Base-by-base conservation (phyloP, 2,113 vertebrate species). In the Vimba vimba region DNA sequence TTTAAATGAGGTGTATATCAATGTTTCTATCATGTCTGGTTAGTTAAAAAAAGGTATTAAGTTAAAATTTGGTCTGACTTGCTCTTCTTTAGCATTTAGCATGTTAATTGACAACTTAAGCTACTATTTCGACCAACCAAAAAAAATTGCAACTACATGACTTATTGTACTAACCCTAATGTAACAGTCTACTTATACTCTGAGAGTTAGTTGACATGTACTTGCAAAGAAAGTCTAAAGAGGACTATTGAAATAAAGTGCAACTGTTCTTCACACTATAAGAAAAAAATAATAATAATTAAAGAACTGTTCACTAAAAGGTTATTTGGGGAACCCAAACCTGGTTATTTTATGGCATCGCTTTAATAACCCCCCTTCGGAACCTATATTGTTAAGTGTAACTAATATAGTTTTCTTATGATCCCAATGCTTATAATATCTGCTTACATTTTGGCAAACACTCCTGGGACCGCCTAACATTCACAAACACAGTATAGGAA, bases 381-480 rank as follows among this genome's bases (percentile, higher is more conserved):
- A 52, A 5, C 4, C 50, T 55, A 19, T 50, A 12, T 47, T 43
- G 11, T 47, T 47, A 55, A 19, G 17, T 19, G 15, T 55, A 19
- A 55, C 4, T 55, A 55, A 55, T 52, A 52, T 15, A 52, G 50
- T 52, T 66, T 30, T 30, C 10, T 27, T 68, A 30, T 36, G 25
- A 68, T 68, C 15, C 66, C 30, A 33, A 27, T 25, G 10, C 33
- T 9, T 4, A 27, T 17, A 76, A 52, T 30, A n/a, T 2, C 47
- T 4, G 47, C 7, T 76, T 52, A 76, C n/a, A 4, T 78, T 81
- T 50, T 68, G 25, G 60, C 60, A 81, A 81, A 68, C 25, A 27
- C n/a, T 21, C 78, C 33, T 39, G 39, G 39, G 39, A 47, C 43
- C 30, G 43, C 59, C 15, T 21, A 21, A 82, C 43, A 68, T 50